phyloP scores from a whole-genome alignment of 2,113 vertebrate species.

The Ageneiosus marmoratus region DNA sequence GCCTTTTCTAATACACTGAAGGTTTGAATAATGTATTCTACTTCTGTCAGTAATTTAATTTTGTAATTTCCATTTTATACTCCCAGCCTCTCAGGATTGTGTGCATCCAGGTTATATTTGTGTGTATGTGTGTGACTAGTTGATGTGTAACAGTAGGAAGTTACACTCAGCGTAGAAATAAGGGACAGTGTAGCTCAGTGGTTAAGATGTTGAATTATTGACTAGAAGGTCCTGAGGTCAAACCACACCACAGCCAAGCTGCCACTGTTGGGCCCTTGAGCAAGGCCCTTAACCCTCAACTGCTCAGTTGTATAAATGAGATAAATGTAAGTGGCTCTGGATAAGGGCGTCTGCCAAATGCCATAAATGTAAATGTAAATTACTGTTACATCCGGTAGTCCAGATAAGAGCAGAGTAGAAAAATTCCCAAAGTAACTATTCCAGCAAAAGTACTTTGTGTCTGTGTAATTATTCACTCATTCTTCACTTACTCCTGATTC shows the following conservation, averaged over 20 bases:
- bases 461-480: slow-evolving; percentile 3
- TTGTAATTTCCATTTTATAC: slow-evolving; percentile 32
- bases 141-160: not conserved
- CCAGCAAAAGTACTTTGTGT: not conserved
- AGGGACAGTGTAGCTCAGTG: too few species aligned
- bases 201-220: too few species aligned
- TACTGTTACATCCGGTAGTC: not conserved
- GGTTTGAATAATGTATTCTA: slow-evolving; percentile 30
- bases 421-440: not conserved
- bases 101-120: not conserved
- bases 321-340: too few species aligned
- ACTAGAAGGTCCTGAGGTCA: too few species aligned
- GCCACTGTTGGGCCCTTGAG: too few species aligned
- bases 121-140: not conserved
- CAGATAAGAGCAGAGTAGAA: not conserved
- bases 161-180: not conserved
- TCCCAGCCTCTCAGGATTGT: slow-evolving; percentile 30
- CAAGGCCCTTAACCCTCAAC: too few species aligned
- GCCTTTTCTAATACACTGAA: slow-evolving; percentile 38
- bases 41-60: slow-evolving; percentile 34
- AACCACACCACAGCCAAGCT: too few species aligned
- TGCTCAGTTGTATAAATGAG: too few species aligned
- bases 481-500: slow-evolving; percentile 26
- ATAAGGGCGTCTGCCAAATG: too few species aligned
- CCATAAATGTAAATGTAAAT: too few species aligned